Evolutionary conservation across 2,797 vertebrate genomes (phyloP).

Genomic region (Acanthornis magna): DNA sequence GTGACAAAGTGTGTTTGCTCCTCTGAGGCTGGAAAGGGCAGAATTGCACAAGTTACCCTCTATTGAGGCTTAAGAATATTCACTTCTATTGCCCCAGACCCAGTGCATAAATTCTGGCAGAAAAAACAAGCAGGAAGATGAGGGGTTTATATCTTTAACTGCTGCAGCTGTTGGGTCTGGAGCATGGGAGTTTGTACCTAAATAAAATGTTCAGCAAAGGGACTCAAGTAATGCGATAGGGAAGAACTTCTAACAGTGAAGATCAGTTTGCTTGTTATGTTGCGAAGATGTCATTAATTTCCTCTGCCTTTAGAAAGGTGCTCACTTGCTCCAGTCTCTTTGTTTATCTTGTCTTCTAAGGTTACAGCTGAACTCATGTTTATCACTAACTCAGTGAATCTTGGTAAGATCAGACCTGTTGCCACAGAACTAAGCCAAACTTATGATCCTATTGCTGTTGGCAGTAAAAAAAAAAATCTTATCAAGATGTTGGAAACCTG

Average conservation of each 20-base stretch:
- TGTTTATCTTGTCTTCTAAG: slow-evolving; percentile 18
- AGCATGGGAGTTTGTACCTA: background rate
- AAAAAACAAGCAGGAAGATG: background rate
- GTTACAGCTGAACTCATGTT: slow-evolving; percentile 27
- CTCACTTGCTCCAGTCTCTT: background rate
- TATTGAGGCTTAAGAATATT: background rate
- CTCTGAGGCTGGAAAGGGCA: background rate
- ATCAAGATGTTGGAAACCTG: background rate
- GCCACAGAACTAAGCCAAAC: slow-evolving; percentile 8
- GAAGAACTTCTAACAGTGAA: background rate
- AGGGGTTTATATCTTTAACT: background rate
- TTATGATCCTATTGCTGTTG: slow-evolving; percentile 36
- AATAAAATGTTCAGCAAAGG: background rate
- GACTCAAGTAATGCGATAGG: background rate
- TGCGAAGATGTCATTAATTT: background rate
- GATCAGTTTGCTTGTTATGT: background rate
- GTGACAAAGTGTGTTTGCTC: background rate
- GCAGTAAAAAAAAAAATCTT: background rate
- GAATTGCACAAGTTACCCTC: background rate
- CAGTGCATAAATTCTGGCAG: background rate
- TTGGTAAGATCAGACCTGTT: slow-evolving; percentile 39
- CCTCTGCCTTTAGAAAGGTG: background rate
- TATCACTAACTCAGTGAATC: slow-evolving; percentile 33
- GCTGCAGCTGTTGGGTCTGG: background rate
- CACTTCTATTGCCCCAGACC: background rate